Base-by-base conservation (phyloP, 2,797 vertebrate species). In the Diceros bicornis region DNA sequence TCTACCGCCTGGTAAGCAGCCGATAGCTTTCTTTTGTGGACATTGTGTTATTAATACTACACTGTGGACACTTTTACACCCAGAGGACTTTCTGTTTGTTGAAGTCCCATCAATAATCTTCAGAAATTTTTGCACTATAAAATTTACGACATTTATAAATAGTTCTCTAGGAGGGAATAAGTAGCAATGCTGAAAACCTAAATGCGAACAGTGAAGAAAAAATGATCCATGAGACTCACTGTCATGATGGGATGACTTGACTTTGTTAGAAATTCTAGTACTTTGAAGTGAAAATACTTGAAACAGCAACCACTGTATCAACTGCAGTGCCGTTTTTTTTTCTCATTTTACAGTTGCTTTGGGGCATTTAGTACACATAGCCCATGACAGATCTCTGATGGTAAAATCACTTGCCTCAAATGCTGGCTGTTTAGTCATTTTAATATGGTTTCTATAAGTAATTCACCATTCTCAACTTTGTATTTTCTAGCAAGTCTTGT, bases 221-320 rank as follows among this genome's bases (percentile, higher is more conserved):
- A 37, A 23, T 4, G 4, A 18, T 17, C 7, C 74, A 7, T 27
- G 34, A 11, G 47, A 18, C 44, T 37, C 55, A 7, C 2, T 66
- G 17, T 68, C 69, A 12, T 29, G 18, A 57, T 37, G 9, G 55
- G 64, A 37, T 37, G 52, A n/a, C 78, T 75, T 94, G 79, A 96
- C 74, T 97, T 62, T 64, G 34, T 83, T 91, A 81, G 83, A 95
- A 69, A 96, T 68, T 72, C 59, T 17, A 50, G 69, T 1, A 23
- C 92, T 96, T 97, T 97, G 87, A 97, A 95, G 83, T 72, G 32
- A 86, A 90, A 95, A 71, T 20, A n/a, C 94, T 96, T 88, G 95
- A 97, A 93, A 75, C 44, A 89, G 91, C 77, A 64, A 89, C 44
- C 50, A 4, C 37, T 21, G 0, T 62, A 32, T 64, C n/a, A 41